Evolutionary conservation across 2,113 vertebrate species (phyloP).

Genomic region (Perccottus glenii): DNA sequence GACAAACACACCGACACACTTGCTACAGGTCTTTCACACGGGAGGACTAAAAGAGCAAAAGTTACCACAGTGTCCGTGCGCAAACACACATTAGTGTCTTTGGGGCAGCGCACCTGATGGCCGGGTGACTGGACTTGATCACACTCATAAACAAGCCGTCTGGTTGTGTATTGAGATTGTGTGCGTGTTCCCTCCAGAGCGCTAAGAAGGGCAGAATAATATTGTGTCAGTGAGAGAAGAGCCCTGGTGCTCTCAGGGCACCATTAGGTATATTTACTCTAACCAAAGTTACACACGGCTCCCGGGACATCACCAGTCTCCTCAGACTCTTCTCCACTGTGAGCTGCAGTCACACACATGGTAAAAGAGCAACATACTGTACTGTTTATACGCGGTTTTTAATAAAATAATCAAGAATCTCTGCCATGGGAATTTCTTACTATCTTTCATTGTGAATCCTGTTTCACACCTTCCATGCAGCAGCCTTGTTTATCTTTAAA

Average conservation of each 20-base stretch:
- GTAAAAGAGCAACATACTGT: background rate
- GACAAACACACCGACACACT: slow-evolving; percentile 19
- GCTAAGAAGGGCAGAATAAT: slow-evolving; percentile 73
- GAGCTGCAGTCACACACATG: slow-evolving; percentile 5
- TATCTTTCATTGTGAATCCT: background rate
- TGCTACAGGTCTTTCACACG: slow-evolving; percentile 36
- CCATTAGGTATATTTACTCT: slow-evolving; percentile 72
- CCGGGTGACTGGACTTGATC: slow-evolving; percentile 58
- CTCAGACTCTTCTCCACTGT: slow-evolving; percentile 13
- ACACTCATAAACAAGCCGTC: slow-evolving; percentile 61
- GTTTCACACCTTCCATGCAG: background rate
- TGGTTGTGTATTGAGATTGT: slow-evolving; percentile 44
- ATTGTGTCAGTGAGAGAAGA: slow-evolving; percentile 69
- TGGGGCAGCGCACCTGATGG: slow-evolving; percentile 39
- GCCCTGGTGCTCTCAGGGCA: slow-evolving; percentile 55
- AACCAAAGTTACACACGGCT: slow-evolving; percentile 62
- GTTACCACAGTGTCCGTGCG: slow-evolving; percentile 7
- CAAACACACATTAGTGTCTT: slow-evolving; percentile 16
- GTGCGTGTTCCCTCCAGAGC: slow-evolving; percentile 52
- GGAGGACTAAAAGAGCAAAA: slow-evolving; percentile 32
- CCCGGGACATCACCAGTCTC: slow-evolving; percentile 48
- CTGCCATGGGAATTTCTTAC: background rate
- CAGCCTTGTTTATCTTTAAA: background rate
- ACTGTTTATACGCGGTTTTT: background rate
- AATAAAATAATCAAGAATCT: no score